Conservation (phyloP, 2,888 invertebrate genomes). For the Stenodera caucasica region DNA sequence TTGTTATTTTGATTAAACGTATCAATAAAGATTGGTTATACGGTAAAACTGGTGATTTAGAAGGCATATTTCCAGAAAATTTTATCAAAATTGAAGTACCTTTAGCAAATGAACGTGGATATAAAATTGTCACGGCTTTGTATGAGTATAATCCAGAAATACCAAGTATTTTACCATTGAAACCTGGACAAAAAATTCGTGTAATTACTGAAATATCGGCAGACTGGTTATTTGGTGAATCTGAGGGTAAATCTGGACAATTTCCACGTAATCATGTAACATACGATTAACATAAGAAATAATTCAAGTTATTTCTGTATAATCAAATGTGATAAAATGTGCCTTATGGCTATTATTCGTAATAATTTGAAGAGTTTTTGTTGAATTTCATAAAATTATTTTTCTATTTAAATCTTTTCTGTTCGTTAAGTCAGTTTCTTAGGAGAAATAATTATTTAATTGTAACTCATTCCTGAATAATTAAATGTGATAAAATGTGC, state of each 20-base stretch:
- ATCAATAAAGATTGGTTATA: conserved; percentile 80
- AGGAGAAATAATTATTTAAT: too few relatives aligned
- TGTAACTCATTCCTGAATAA: too few relatives aligned
- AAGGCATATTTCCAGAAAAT: conserved; percentile 82
- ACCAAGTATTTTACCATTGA: conserved; percentile 44
- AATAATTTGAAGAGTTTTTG: neutral
- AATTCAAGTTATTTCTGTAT: too few relatives aligned
- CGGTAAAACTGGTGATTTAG: conserved; percentile 65
- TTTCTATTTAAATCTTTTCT: too few relatives aligned
- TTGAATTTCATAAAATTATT: neutral
- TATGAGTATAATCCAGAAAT: conserved; percentile 69
- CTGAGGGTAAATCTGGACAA: conserved; percentile 68
- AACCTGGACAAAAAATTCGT: conserved; percentile 58
- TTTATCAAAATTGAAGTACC: conserved; percentile 78
- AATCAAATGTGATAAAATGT: neutral
- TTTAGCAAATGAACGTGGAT: conserved; percentile 56
- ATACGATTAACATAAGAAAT: neutral
- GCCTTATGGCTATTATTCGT: neutral
- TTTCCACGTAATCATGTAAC: conserved; percentile 76
- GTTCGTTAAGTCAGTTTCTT: too few relatives aligned
- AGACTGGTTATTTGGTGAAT: conserved; percentile 79
- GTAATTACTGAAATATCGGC: conserved; percentile 70
- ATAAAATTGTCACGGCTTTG: conserved; percentile 65
- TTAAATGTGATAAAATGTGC: too few relatives aligned
- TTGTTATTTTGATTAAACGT: conserved; percentile 69